Base-by-base conservation (phyloP, 2,797 vertebrate species). In the Paedocypris micromegethes region DNA sequence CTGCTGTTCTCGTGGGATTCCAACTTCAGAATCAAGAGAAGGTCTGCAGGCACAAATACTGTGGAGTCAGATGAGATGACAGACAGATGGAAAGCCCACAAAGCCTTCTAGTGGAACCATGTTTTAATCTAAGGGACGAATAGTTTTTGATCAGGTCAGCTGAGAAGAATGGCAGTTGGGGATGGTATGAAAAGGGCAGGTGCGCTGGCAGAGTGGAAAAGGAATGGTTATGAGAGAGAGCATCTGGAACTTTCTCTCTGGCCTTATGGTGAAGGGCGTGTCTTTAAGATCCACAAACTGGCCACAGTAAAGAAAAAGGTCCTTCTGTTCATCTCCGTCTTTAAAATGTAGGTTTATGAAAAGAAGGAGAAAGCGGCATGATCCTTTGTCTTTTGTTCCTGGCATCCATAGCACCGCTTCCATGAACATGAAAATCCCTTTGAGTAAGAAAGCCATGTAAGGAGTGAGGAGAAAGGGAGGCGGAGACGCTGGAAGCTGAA, bases 181-280 rank as follows among this genome's bases (percentile, higher is more conserved):
- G 77, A 58, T 55, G 74, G 62, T 78, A 75, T 79, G 57, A 64
- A 77, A 70, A 69, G 50, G 67, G 51, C 54, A 56, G 69, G 70
- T 74, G 70, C 61, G 37, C 65, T 76, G 73, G 80, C 81, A 81
- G 70, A 68, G 74, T 68, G 64, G 54, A 43, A 56, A 51, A 62
- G 39, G 43, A 61, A 47, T 64, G 49, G 47, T 39, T 69, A 47
- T 41, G 51, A 70, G 42, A 56, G 48, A 68, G 49, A 73, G 46
- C 68, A 77, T 59, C 53, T 63, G 64, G 64, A 50, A 48, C 45
- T 59, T 66, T 74, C 54, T 38, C 81, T 83, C 81, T 81, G 59
- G 69, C 79, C 82, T 81, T 88, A 84, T 88, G 23, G 77, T 80
- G 77, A 81, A 79, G 84, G 88, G 86, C 83, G 86, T 88, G 82